Evolutionary conservation across 1,140 invertebrate genomes (phyloP), one percentile per base, ranked within the genome.

Genomic region (Drosophila watanabei): DNA sequence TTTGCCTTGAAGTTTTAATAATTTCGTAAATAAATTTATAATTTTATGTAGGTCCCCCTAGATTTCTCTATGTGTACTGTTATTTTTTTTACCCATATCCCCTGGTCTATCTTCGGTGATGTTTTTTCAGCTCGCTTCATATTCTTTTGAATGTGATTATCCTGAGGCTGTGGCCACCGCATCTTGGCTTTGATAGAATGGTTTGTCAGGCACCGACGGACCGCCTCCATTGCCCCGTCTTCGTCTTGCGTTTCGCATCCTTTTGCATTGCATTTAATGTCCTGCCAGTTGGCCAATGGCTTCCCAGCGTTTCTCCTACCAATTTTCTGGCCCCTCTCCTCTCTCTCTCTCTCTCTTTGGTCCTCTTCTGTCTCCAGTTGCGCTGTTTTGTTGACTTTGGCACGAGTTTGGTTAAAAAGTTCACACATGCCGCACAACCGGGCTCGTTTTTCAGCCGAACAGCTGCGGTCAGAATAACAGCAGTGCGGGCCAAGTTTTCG

Each of bases 71-170:
- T 1, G 46, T 59, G 61, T 18, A 49, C 9, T 32, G 49, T 32
- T 30, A n/a, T 37, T 46, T 77, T n/a, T n/a, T 45, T 70, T n/a
- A 24, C 16, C 30, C 13, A n/a, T 33, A 48, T 49, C 9, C 37
- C 16, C 39, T 35, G 41, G 18, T 76, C 76, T 84, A 87, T 87
- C 82, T 79, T 79, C 56, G 60, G 46, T 60, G 72, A 71, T 88
- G 82, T 88, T 88, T 85, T 88, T 85, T 82, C 79, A 90, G 81
- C 75, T 76, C 79, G 86, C 86, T 90, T 88, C 85, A 82, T 89
- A 90, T 88, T 87, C 85, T 88, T 86, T 88, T 88, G 85, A 88
- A 88, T 88, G 85, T 88, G 85, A 88, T 88, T 88, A 88, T 88
- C 85, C 85, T 65, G 80, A 85, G 85, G 85, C 85, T 87, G 72